phyloP scores from a whole-genome alignment of 2,888 invertebrate genomes.

The Liopterus haemorrhoidalis region DNA sequence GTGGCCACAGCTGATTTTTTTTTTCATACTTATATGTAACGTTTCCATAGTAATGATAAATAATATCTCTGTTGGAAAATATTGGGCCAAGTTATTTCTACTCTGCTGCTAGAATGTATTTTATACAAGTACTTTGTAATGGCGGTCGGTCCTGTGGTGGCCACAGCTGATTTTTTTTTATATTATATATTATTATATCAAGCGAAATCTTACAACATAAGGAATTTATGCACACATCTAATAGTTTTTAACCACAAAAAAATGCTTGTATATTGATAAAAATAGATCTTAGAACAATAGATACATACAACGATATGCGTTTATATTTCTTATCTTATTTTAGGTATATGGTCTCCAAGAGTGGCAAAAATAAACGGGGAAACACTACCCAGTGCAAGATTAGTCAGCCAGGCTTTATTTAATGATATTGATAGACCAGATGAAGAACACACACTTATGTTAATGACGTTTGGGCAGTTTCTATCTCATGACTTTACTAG shows the following conservation, averaged over 20 bases:
- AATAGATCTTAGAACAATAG: slow-evolving; percentile 3
- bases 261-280: no score
- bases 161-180: no score
- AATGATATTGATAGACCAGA: slow-evolving; percentile 56
- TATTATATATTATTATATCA: neutral
- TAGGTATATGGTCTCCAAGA: slow-evolving; percentile 57
- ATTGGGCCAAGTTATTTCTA: no score
- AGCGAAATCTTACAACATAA: neutral
- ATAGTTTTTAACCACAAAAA: neutral
- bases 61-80: no score
- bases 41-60: no score
- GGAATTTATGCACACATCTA: neutral
- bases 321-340: slow-evolving; percentile 38
- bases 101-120: no score
- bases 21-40: no score
- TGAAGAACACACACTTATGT: slow-evolving; percentile 56
- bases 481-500: slow-evolving; percentile 69
- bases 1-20: no score
- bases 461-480: slow-evolving; percentile 78
- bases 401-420: slow-evolving; percentile 60
- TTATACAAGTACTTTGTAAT: no score
- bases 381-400: slow-evolving; percentile 59
- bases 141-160: no score
- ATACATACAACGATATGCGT: neutral
- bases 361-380: slow-evolving; percentile 49